phyloP scores from a whole-genome alignment of 2,888 invertebrate species.

The Melanchra persicariae region DNA sequence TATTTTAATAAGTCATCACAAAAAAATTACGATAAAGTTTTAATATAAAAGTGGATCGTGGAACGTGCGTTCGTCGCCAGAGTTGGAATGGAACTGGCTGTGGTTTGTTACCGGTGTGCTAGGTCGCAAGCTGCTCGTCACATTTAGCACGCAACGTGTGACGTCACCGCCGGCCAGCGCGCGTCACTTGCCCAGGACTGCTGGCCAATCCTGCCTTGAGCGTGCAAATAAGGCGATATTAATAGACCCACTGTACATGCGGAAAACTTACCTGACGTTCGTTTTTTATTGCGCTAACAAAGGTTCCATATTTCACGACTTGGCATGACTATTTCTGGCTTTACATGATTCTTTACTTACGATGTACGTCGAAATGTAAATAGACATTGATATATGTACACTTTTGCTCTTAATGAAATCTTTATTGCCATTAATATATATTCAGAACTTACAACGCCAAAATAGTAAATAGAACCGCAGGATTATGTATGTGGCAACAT shows the following conservation, averaged over 20 bases:
- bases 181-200: slow-evolving; percentile 59
- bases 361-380: neutral
- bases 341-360: neutral
- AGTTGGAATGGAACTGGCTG: slow-evolving; percentile 61
- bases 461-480: slow-evolving; percentile 1
- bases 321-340: slow-evolving; percentile 33
- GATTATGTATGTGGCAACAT: slow-evolving; percentile 4
- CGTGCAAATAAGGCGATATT: slow-evolving; percentile 56
- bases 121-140: slow-evolving; percentile 59
- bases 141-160: slow-evolving; percentile 65
- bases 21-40: slow-evolving; percentile 55
- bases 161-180: slow-evolving; percentile 60
- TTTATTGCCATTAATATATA: neutral
- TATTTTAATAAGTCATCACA: slow-evolving; percentile 48
- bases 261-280: slow-evolving; percentile 41
- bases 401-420: neutral
- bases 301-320: slow-evolving; percentile 43
- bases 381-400: neutral
- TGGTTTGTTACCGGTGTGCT: slow-evolving; percentile 52
- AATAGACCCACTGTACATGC: slow-evolving; percentile 46
- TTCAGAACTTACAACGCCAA: neutral
- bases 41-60: slow-evolving; percentile 30
- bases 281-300: slow-evolving; percentile 41
- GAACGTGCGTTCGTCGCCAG: slow-evolving; percentile 56
- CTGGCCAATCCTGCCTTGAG: slow-evolving; percentile 56